phyloP scores from a whole-genome alignment of 2,888 invertebrate species.

The Malthinus seriepunctatus region DNA sequence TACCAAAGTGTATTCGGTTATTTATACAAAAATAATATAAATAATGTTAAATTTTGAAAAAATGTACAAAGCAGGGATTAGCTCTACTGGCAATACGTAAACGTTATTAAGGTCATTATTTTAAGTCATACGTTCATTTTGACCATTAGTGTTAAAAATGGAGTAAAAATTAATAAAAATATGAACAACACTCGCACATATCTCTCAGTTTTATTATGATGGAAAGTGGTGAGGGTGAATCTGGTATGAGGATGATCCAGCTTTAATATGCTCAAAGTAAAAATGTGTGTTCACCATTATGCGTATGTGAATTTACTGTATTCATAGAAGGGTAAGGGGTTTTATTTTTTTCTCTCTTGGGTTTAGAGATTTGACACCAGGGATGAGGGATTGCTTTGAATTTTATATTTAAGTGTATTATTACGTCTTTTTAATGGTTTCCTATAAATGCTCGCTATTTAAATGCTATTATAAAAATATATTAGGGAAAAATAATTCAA shows the following conservation, averaged over 20 bases:
- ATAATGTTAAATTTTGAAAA: slow-evolving; percentile 1
- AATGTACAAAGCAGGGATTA: slow-evolving; percentile 1
- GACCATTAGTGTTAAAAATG: slow-evolving; percentile 44
- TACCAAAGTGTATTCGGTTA: neutral
- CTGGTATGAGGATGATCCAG: slow-evolving; percentile 40
- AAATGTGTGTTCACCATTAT: slow-evolving; percentile 56
- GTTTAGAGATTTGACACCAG: slow-evolving; percentile 31
- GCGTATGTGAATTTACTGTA: slow-evolving; percentile 48
- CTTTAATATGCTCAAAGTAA: slow-evolving; percentile 53
- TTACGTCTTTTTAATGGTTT: slow-evolving; percentile 12
- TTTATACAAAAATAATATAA: slow-evolving; percentile 3
- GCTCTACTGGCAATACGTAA: slow-evolving; percentile 30
- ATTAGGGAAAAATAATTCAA: neutral
- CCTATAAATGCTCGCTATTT: neutral
- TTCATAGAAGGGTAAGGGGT: slow-evolving; percentile 28
- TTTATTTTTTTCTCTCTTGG: slow-evolving; percentile 27
- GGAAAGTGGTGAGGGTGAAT: slow-evolving; percentile 31
- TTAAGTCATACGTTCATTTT: slow-evolving; percentile 38
- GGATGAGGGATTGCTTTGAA: slow-evolving; percentile 27
- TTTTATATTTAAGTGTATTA: slow-evolving; percentile 21
- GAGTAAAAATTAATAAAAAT: slow-evolving; percentile 45
- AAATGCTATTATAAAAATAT: too few species aligned
- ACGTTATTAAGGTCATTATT: slow-evolving; percentile 41
- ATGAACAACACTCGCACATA: slow-evolving; percentile 37
- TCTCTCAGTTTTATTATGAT: slow-evolving; percentile 39